phyloP scores from a whole-genome alignment of 2,113 vertebrate genomes.

The Phocoena phocoena region DNA sequence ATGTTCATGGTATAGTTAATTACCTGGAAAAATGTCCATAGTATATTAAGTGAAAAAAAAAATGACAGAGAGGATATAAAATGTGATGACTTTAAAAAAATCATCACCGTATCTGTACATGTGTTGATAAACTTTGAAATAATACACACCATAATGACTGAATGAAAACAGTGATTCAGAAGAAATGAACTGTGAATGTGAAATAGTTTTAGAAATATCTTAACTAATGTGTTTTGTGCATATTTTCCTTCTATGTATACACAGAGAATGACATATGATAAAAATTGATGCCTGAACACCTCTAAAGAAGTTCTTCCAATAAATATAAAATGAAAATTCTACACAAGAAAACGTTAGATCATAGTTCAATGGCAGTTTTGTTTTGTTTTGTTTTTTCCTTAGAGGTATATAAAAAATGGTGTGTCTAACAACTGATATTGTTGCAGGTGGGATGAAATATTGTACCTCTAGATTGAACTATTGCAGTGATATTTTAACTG shows the following conservation, averaged over 20 bases:
- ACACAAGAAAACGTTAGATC: not conserved
- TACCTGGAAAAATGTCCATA: not conserved
- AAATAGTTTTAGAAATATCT: not conserved
- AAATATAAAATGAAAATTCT: slow-evolving; percentile 37
- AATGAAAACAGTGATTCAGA: not conserved
- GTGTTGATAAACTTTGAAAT: not conserved
- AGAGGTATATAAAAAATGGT: not conserved
- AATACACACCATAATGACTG: not conserved
- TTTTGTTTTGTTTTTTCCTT: not conserved
- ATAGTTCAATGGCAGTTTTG: not conserved
- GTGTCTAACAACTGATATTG: not conserved
- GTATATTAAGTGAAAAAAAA: not conserved
- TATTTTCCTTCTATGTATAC: not conserved
- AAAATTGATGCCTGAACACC: not conserved
- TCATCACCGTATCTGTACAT: not conserved
- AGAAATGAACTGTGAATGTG: not conserved
- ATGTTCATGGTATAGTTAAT: not conserved
- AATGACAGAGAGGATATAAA: not conserved
- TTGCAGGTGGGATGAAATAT: not conserved
- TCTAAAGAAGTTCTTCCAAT: not conserved
- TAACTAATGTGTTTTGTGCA: not conserved
- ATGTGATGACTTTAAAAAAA: not conserved
- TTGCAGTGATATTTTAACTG: not conserved
- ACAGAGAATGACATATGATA: not conserved
- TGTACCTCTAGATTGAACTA: not conserved